These are phyloP conservation scores for Poecilia gillii DNA, from an alignment of 2,797 vertebrate genomes.

Conservation along the genomic window DNA sequence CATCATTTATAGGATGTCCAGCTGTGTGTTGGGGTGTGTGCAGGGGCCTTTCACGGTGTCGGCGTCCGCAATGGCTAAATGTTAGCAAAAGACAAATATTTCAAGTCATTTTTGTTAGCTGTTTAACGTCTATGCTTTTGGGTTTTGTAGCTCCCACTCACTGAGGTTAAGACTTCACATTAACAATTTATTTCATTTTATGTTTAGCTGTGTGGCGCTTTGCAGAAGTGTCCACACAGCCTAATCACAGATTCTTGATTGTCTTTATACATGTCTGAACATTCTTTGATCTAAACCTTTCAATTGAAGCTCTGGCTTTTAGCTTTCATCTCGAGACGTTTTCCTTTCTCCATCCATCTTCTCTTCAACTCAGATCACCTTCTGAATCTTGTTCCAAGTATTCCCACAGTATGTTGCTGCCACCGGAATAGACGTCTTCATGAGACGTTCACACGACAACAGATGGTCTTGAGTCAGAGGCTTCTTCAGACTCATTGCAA, in stretches of 20 bases:
- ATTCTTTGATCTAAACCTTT: no score
- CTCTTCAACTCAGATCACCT: neutral
- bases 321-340: neutral
- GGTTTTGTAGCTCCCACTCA: neutral
- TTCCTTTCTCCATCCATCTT: neutral
- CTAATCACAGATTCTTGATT: neutral
- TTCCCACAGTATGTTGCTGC: neutral
- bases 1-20: conserved; percentile 65
- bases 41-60: neutral
- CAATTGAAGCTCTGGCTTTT: no score
- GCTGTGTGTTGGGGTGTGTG: conserved; percentile 32
- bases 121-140: neutral
- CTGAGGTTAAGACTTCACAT: neutral
- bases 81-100: neutral
- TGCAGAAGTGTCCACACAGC: neutral
- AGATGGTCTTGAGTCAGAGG: neutral
- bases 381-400: no score
- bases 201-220: neutral
- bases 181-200: neutral
- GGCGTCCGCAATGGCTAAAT: neutral
- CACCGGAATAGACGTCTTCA: neutral
- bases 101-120: neutral
- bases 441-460: neutral
- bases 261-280: no score
- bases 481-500: neutral